Evolutionary conservation across 1,140 invertebrate genomes (phyloP).

Genomic region (Drosophila virilis): DNA sequence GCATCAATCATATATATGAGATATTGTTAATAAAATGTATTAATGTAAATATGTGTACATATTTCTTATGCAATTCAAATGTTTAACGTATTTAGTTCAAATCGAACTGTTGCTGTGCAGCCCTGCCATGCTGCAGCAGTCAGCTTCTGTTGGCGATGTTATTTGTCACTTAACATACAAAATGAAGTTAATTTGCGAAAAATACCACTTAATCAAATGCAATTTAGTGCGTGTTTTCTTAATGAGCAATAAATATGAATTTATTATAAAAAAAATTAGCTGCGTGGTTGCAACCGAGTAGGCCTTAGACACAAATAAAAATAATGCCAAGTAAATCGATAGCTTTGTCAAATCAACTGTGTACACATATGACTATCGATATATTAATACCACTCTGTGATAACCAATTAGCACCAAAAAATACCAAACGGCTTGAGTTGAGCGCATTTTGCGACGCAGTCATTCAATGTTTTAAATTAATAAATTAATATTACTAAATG

Average conservation of each 20-base stretch:
- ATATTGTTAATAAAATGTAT: conserved; percentile 24
- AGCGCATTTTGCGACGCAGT: conserved; percentile 36
- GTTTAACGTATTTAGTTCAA: too few relatives aligned
- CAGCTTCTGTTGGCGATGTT: too few relatives aligned
- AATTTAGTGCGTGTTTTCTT: too few relatives aligned
- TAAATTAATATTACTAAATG: conserved; percentile 50
- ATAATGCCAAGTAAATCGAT: not conserved
- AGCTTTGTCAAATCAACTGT: not conserved
- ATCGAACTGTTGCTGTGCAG: too few relatives aligned
- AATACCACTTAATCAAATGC: too few relatives aligned
- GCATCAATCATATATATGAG: conserved; percentile 12
- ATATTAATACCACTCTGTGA: not conserved
- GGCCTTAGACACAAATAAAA: not conserved
- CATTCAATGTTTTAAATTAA: conserved; percentile 38
- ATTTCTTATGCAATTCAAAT: too few relatives aligned
- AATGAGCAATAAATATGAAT: too few relatives aligned
- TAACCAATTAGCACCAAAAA: not conserved
- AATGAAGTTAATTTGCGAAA: too few relatives aligned
- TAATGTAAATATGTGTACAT: conserved; percentile 4
- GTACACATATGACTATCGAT: not conserved
- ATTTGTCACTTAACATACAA: too few relatives aligned
- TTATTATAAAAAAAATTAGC: too few relatives aligned
- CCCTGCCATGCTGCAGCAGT: too few relatives aligned
- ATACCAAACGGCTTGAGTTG: conserved; percentile 33
- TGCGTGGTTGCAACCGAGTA: too few relatives aligned